Evolutionary conservation across 2,888 invertebrate genomes (phyloP), one percentile per base, ranked within the genome.

Genomic region (Scotopteryx bipunctaria): DNA sequence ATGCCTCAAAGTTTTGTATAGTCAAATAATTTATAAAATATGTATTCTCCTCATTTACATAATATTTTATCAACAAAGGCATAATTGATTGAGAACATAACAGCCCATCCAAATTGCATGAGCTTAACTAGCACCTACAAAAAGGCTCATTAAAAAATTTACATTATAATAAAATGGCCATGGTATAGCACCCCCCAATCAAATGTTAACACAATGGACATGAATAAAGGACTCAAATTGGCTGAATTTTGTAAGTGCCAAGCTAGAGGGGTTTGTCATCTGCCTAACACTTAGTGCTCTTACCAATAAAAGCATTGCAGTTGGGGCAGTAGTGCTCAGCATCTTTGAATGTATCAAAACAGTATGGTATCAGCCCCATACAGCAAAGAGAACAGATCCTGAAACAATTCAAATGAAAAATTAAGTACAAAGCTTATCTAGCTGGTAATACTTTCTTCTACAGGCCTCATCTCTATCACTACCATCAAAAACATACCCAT

Each of bases 331-430:
- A 90, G 64, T 90, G 90, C 59, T 89, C 90, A 6, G 89, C 89
- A 77, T 90, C 89, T 64, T 89, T 90, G 69, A 89, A 90, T 56
- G 88, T 82, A 59, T 90, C 90, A 43, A 89, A 89, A 76, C 90
- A 89, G 71, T 90, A 90, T 25, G 90, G 89, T 52, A 90, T 73
- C 50, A 90, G 75, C 13, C 90, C 90, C 41, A 90, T 73, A 67
- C 90, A 90, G 80, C 90, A 90, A 40, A 90, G 68, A 16, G 90
- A 89, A 64, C 89, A 90, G 16, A 88, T 81, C 89, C 90, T 90
- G 82, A 16, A 71, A 74, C 15, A 9, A 60, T 32, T 64, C 47
- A 27, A 49, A 13, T 6, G 23, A 8, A 31, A 49, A 25, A 21
- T 14, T 0, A 29, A 17, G 5, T 2, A n/a, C 23, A 5, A 5